A percentile compares a stretch with the other conserved stretches of the same genome.
These are phyloP conservation scores for Anseranas semipalmata DNA, from an alignment of 2,113 vertebrate species.

Conservation along the genomic window DNA sequence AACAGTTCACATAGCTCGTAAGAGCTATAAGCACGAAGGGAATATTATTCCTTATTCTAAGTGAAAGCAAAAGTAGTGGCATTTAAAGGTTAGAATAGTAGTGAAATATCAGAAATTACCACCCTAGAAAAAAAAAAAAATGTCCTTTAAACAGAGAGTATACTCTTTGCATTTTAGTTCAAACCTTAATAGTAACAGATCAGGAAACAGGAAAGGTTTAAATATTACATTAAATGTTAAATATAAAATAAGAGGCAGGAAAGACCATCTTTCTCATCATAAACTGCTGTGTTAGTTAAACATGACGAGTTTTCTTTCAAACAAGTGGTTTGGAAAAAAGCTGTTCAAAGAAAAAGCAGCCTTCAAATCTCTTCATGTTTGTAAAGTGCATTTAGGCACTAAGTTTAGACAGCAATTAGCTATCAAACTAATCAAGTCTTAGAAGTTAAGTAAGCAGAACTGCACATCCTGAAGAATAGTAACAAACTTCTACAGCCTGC, in stretches of 20 bases:
- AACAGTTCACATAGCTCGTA: background rate
- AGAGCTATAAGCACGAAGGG: background rate
- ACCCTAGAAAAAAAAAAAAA: slow-evolving; percentile 43
- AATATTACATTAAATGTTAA: slow-evolving; percentile 46
- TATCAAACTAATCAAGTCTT: background rate
- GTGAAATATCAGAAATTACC: slow-evolving; percentile 34
- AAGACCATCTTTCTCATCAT: slow-evolving; percentile 17
- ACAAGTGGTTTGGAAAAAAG: background rate
- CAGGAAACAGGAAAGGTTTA: slow-evolving; percentile 58
- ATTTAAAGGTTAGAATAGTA: slow-evolving; percentile 26
- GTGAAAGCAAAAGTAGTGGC: background rate
- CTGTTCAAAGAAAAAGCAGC: background rate
- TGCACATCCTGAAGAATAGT: background rate
- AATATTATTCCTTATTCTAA: background rate
- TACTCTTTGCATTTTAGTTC: slow-evolving; percentile 57
- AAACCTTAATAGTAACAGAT: slow-evolving; percentile 45
- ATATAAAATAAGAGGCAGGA: slow-evolving; percentile 36
- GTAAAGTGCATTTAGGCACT: background rate
- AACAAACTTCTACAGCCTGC: background rate
- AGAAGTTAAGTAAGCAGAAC: background rate
- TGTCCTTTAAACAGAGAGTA: slow-evolving; percentile 45
- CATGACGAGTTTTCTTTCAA: background rate
- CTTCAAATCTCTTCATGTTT: background rate
- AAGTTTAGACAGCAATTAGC: background rate
- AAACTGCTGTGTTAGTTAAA: background rate